Evolutionary conservation across 2,888 invertebrate species (phyloP), one percentile per base, ranked within the genome.

Genomic region (Ophioninae sp.): DNA sequence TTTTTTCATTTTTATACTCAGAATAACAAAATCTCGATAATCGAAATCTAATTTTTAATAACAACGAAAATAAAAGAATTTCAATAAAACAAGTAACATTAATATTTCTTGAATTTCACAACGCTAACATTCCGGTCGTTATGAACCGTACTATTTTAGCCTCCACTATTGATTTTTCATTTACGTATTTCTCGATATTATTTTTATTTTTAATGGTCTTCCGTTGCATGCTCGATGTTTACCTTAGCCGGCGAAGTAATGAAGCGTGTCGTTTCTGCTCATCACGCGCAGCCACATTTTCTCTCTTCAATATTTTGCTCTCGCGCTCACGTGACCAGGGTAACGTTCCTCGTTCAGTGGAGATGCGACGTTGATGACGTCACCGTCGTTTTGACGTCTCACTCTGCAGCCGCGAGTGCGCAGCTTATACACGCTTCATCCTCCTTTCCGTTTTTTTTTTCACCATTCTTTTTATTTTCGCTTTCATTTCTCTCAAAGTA

Each of bases 311-410:
- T 20, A 64, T 80, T 79, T 57, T 30, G 39, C 39, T 61, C 23
- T 7, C 37, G 23, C 20, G 8, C 37, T 8, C 20, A 44, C 61
- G 72, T 7, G 23, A 20, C 10, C 59, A 30, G 59, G 73, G 44
- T 68, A 8, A 65, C 37, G 69, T 67, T 67, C 64, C 39, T 74
- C 50, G 73, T 20, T 39, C 7, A 21, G 21, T 57, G 44, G 81
- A 67, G 79, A 76, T 79, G 50, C 50, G 81, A 50, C 59, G 39
- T 41, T 70, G 50, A 50, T 13, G 50, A 50, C 50, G 50, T 50
- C 64, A 67, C 81, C 57, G 78, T 81, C 74, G 50, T 70, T 81
- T 79, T 44, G 78, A 84, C 70, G 65, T 75, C 81, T 84, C 83
- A 81, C 78, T 84, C 81, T 61, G 21, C 23, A 44, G 74, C 77